Percentiles rank a stretch among this genome's conserved stretches.
Evolutionary conservation across 1,140 invertebrate species (phyloP).

Genomic region (Copidosoma floridanum): DNA sequence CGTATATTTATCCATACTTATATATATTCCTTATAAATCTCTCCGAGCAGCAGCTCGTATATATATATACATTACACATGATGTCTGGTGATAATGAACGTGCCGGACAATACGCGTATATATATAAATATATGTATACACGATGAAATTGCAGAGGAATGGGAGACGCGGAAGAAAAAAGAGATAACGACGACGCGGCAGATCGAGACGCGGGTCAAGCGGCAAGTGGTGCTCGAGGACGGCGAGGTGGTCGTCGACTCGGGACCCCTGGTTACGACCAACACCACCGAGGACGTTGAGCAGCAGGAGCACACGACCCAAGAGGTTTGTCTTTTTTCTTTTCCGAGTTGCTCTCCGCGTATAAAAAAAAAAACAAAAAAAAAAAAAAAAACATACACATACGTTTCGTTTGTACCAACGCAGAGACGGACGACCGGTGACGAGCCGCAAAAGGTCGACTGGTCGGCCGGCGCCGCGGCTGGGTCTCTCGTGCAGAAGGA

Average conservation of each 20-base stretch:
- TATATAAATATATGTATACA: too few species aligned
- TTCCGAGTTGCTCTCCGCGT: background rate
- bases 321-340: conserved; percentile 63
- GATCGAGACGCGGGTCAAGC: conserved; percentile 84
- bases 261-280: conserved; percentile 84
- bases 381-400: too few species aligned
- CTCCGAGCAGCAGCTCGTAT: too few species aligned
- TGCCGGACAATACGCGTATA: too few species aligned
- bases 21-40: too few species aligned
- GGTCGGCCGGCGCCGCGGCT: conserved; percentile 62
- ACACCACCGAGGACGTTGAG: conserved; percentile 84
- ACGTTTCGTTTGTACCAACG: conserved; percentile 10
- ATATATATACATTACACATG: too few species aligned
- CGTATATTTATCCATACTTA: too few species aligned
- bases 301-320: conserved; percentile 83
- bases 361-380: too few species aligned
- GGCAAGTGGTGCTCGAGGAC: conserved; percentile 86
- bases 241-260: conserved; percentile 85
- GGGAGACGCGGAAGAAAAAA: conserved; percentile 83
- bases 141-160: conserved; percentile 85
- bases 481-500: conserved; percentile 74
- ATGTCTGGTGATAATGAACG: too few species aligned
- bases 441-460: conserved; percentile 61
- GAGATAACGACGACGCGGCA: conserved; percentile 85
- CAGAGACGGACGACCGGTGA: conserved; percentile 54